Evolutionary conservation across 2,888 invertebrate species (phyloP).

Genomic region (Eledone cirrhosa): DNA sequence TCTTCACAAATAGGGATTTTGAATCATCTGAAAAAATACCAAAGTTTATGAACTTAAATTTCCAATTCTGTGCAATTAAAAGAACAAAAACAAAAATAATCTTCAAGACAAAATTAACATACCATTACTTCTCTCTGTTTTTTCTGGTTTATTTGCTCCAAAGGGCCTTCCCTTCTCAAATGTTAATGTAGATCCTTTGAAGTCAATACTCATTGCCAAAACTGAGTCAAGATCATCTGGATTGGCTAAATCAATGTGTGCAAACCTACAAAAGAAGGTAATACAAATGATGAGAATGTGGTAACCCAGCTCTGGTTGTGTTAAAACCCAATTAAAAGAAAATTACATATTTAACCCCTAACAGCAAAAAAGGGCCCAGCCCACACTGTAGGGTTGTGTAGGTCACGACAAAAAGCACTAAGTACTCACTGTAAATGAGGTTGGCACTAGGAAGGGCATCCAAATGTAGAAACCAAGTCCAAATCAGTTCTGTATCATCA

Average conservation of each 20-base stretch:
- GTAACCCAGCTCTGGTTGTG: no score
- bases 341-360: no score
- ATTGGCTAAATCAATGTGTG: conserved; percentile 6
- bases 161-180: neutral
- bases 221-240: neutral
- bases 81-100: no score
- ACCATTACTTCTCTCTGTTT: neutral
- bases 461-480: no score
- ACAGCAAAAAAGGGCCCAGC: no score
- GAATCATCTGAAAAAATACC: neutral
- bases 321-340: no score
- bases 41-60: neutral
- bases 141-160: neutral
- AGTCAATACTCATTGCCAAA: neutral
- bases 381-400: no score
- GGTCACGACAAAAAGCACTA: no score
- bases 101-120: neutral
- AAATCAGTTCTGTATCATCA: no score
- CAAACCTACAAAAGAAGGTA: neutral
- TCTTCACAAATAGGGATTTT: neutral
- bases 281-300: neutral
- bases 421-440: no score
- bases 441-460: no score
- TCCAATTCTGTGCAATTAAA: no score
- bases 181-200: neutral